These are phyloP conservation scores for Miniopterus natalensis DNA, from an alignment of 2,113 vertebrate species.

Conservation along the genomic window DNA sequence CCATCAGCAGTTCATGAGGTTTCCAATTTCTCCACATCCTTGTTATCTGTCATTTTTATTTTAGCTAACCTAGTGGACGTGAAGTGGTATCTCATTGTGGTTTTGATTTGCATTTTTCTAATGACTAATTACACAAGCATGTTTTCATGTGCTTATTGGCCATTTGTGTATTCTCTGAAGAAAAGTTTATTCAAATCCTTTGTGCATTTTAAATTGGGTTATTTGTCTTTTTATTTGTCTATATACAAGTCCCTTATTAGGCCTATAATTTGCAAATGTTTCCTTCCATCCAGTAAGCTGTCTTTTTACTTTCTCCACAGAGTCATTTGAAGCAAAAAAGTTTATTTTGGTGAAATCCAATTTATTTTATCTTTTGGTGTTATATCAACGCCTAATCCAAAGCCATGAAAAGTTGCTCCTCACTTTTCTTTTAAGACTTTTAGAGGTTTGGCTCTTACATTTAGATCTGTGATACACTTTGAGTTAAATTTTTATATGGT, in stretches of 20 bases:
- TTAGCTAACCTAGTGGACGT: not conserved
- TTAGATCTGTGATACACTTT: not conserved
- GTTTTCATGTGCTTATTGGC: not conserved
- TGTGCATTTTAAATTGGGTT: slow-evolving; percentile 18
- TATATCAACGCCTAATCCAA: not conserved
- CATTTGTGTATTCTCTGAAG: not conserved
- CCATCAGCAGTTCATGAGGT: not conserved
- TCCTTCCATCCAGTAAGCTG: not conserved
- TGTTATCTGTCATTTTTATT: not conserved
- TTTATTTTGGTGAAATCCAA: slow-evolving; percentile 25
- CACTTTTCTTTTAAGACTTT: not conserved
- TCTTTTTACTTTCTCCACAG: slow-evolving; percentile 39
- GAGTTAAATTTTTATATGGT: slow-evolving; percentile 14
- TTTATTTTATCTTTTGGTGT: not conserved
- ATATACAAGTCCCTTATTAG: not conserved
- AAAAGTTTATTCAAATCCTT: slow-evolving; percentile 2
- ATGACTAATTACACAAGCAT: not conserved
- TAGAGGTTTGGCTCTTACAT: slow-evolving; percentile 8
- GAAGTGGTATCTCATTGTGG: not conserved
- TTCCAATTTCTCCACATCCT: not conserved
- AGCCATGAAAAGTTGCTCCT: slow-evolving; percentile 13
- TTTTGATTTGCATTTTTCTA: slow-evolving; percentile 36
- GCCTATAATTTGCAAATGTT: not conserved
- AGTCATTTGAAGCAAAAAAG: not conserved
- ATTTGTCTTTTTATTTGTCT: slow-evolving; percentile 19